These are phyloP conservation scores for Apeira syringaria DNA, from an alignment of 2,888 invertebrate genomes.

Conservation along the genomic window DNA sequence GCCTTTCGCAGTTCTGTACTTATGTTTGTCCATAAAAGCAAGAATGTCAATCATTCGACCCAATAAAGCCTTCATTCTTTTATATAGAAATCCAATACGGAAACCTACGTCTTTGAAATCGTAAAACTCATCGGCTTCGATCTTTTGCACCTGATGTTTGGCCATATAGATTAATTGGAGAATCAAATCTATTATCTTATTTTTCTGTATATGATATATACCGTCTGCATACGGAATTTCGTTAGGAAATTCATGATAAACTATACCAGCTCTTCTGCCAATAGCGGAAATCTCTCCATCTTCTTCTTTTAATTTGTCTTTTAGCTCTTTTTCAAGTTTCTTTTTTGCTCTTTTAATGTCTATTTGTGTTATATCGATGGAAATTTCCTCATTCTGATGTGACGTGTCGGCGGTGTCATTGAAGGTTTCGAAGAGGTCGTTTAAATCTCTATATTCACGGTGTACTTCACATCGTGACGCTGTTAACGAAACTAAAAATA, in stretches of 20 bases:
- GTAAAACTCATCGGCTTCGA: conserved; percentile 37
- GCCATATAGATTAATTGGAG: conserved; percentile 50
- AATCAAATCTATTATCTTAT: conserved; percentile 34
- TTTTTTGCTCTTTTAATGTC: not conserved
- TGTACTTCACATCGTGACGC: not conserved
- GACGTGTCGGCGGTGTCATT: conserved; percentile 19
- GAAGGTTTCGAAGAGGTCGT: conserved; percentile 17
- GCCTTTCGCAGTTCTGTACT: no score
- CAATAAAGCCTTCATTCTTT: conserved; percentile 26
- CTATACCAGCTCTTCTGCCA: not conserved
- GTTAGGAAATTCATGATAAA: not conserved
- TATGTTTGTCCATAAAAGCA: no score
- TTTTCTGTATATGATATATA: not conserved
- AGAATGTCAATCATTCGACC: no score
- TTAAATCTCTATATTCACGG: conserved; percentile 11
- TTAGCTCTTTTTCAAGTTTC: not conserved
- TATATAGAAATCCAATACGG: conserved; percentile 42
- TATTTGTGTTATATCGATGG: not conserved
- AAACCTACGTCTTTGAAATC: conserved; percentile 41
- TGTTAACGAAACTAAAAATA: conserved; percentile 25
- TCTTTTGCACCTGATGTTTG: conserved; percentile 34
- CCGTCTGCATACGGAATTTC: no score
- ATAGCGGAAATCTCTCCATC: not conserved
- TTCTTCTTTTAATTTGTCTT: not conserved
- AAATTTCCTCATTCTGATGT: not conserved